Percentiles rank a stretch among this genome's conserved stretches.
phyloP scores from a whole-genome alignment of 2,888 invertebrate genomes.

The Lasioglossum villosulum region DNA sequence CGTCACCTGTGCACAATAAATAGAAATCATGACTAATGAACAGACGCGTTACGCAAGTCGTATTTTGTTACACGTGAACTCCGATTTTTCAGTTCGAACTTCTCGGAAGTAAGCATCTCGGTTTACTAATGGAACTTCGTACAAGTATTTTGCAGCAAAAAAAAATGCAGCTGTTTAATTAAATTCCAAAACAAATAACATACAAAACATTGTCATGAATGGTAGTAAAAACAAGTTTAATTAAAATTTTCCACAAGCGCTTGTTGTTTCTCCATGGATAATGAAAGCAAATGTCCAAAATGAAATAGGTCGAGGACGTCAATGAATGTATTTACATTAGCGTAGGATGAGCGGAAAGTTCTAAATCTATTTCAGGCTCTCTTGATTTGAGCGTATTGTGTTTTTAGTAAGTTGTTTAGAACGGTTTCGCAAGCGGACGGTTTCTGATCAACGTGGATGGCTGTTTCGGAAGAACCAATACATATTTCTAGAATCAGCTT shows the following conservation, averaged over 20 bases:
- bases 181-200: background rate
- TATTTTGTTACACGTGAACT: background rate
- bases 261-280: background rate
- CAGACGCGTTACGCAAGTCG: slow-evolving; percentile 3
- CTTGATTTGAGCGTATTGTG: background rate
- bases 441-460: background rate
- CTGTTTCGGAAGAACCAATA: background rate
- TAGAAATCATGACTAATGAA: slow-evolving; percentile 3
- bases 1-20: slow-evolving; percentile 9
- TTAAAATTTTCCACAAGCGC: background rate
- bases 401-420: background rate
- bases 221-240: background rate
- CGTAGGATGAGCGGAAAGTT: background rate
- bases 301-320: background rate
- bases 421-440: background rate
- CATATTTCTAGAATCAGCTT: background rate
- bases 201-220: background rate
- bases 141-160: background rate
- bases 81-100: background rate
- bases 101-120: background rate
- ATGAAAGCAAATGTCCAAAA: background rate
- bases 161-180: background rate
- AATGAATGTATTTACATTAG: background rate
- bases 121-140: background rate
- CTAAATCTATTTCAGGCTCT: background rate